phyloP scores from a whole-genome alignment of 2,113 vertebrate genomes.

The Rostratula benghalensis region DNA sequence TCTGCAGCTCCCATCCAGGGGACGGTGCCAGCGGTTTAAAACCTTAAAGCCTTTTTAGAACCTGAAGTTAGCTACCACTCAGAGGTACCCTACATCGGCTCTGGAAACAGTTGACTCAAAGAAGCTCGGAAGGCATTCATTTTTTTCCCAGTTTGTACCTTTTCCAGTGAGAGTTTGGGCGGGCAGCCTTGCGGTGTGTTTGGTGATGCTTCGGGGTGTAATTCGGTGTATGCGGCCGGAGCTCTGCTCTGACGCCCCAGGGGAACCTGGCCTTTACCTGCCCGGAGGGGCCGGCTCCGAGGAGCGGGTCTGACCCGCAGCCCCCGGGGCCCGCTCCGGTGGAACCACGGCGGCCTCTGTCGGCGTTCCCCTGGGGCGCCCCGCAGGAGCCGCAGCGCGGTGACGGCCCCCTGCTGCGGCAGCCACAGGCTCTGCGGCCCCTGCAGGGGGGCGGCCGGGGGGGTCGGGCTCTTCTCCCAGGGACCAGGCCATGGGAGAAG shows the following conservation, averaged over 20 bases:
- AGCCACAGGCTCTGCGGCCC: no score
- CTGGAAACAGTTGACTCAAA: not conserved
- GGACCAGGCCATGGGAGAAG: not conserved
- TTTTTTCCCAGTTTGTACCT: not conserved
- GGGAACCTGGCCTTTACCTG: accelerated
- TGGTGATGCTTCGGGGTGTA: not conserved
- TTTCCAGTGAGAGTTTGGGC: accelerated
- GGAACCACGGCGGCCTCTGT: not conserved
- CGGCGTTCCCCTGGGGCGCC: not conserved
- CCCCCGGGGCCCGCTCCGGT: no score
- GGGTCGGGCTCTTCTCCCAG: no score
- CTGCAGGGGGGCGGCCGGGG: no score
- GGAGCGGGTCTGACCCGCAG: not conserved
- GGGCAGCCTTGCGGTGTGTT: accelerated
- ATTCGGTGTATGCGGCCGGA: accelerated
- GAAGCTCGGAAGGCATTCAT: not conserved
- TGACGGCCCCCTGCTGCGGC: not conserved
- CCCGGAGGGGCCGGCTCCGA: accelerated
- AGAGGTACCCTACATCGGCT: not conserved
- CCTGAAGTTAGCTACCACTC: not conserved
- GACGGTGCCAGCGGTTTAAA: accelerated
- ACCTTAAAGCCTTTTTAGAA: not conserved
- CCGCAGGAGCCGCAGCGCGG: not conserved
- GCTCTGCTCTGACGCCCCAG: accelerated
- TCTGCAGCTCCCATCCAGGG: not conserved